Evolutionary conservation across 2,797 vertebrate genomes (phyloP).

Genomic region (Nyctibius grandis): DNA sequence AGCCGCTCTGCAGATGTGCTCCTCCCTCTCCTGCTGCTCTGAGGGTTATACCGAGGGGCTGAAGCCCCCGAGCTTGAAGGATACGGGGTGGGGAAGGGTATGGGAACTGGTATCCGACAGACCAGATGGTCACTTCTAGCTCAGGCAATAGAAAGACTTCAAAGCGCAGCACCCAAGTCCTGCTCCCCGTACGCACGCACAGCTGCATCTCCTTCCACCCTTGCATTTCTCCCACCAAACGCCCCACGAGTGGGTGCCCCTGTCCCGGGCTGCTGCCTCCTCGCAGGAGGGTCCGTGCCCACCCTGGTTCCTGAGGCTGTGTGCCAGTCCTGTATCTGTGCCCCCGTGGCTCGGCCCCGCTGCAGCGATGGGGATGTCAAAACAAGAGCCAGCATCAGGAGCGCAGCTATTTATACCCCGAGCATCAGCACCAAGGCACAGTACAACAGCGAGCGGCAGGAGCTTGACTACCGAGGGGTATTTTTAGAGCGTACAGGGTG

Average conservation of each 20-base stretch:
- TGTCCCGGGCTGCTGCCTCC: accelerated
- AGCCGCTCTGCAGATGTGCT: neutral
- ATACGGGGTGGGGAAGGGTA: accelerated
- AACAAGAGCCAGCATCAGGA: neutral
- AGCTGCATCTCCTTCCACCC: neutral
- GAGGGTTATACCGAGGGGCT: accelerated
- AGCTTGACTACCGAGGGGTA: slow-evolving; percentile 54
- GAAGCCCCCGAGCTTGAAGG: accelerated
- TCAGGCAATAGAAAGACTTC: neutral
- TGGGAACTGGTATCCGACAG: accelerated
- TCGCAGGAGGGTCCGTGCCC: neutral
- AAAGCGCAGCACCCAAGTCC: neutral
- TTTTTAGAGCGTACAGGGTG: slow-evolving; percentile 52
- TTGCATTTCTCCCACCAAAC: accelerated
- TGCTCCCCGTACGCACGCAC: accelerated
- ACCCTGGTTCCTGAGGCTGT: neutral
- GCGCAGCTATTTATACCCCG: slow-evolving; percentile 15
- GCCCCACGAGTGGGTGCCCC: accelerated
- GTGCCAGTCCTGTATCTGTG: neutral
- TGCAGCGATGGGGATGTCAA: neutral
- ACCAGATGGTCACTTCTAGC: neutral
- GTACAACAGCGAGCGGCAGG: slow-evolving; percentile 34
- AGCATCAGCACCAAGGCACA: slow-evolving; percentile 14
- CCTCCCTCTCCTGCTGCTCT: neutral
- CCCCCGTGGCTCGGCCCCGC: neutral